Base-by-base conservation (phyloP, 2,888 invertebrate species). In the Caenorhabditis sinica region DNA sequence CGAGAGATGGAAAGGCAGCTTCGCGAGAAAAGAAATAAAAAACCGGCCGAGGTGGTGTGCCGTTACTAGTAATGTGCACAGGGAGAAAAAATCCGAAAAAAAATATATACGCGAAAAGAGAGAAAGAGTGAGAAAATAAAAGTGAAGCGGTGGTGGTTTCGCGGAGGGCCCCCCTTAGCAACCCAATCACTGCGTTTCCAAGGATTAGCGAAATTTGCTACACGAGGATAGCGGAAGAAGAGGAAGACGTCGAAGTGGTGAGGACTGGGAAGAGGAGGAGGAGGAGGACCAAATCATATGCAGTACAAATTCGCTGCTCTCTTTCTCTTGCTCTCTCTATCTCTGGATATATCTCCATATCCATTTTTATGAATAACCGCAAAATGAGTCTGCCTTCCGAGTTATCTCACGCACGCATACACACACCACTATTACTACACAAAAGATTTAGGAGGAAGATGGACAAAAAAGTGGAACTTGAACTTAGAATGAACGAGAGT, bases 161-260 rank as follows among this genome's bases (percentile, higher is more conserved):
- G n/a, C n/a, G n/a, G n/a, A n/a, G n/a, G 8, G 56, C 23, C 13
- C 9, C 30, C 51, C 73, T 36, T 73, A 73, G 73, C 73, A 73
- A 73, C 73, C 61, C 73, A 73, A 73, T 73, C 73, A 61, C 73
- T 69, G 60, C 73, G 61, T 61, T 15, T 20, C 61, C 49, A 40
- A 73, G 66, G 75, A 66, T 75, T 66, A 75, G 56, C 33, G n/a
- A 75, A 30, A 40, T 53, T 56, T 53, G 20, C 40, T 61, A 49
- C 20, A 20, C n/a, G 20, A 49, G 49, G 20, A 49, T 49, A 49
- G 20, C 49, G 20, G 20, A 49, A 49, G 20, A 49, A 6, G 11
- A 49, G 11, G 49, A 49, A 4, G 49, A 49, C 49, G 49, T 9
- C 28, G 25, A 49, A 25, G 2, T 45, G 49, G 33, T 2, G 17